A percentile compares a stretch with the other conserved stretches of the same genome.
These are phyloP conservation scores for Cryptosula pallasiana DNA, from an alignment of 2,888 invertebrate species.

Conservation along the genomic window DNA sequence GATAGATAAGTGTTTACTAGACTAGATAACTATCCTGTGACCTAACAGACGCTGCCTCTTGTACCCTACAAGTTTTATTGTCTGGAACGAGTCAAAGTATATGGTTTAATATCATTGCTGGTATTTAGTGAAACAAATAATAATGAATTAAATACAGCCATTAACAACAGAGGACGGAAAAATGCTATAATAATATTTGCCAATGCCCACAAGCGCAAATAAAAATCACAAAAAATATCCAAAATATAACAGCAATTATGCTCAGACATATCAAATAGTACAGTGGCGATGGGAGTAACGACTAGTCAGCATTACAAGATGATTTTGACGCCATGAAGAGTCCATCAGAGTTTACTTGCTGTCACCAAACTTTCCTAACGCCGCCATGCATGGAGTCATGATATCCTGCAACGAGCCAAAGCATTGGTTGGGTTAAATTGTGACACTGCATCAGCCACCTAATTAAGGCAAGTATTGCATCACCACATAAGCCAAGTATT, in stretches of 20 bases:
- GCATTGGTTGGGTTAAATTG: neutral
- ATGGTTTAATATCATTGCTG: neutral
- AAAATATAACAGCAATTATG: neutral
- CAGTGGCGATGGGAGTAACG: neutral
- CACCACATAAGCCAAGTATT: no score
- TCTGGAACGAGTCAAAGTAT: no score
- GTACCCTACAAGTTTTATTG: no score
- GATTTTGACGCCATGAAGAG: neutral
- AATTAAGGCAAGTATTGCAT: no score
- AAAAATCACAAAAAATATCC: neutral
- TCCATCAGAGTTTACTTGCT: neutral
- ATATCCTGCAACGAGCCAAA: conserved; percentile 33
- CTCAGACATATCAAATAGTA: no score
- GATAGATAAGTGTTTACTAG: no score
- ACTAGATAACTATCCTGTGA: no score
- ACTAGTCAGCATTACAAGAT: neutral
- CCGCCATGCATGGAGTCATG: conserved; percentile 38
- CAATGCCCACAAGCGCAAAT: neutral
- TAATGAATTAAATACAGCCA: neutral
- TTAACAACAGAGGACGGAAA: neutral
- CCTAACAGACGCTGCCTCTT: no score
- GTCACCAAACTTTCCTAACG: conserved; percentile 31
- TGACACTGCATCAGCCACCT: no score
- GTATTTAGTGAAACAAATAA: neutral
- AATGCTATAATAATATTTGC: neutral